These are phyloP conservation scores for Sclerurus mexicanus DNA, from an alignment of 2,113 vertebrate genomes.

Conservation along the genomic window DNA sequence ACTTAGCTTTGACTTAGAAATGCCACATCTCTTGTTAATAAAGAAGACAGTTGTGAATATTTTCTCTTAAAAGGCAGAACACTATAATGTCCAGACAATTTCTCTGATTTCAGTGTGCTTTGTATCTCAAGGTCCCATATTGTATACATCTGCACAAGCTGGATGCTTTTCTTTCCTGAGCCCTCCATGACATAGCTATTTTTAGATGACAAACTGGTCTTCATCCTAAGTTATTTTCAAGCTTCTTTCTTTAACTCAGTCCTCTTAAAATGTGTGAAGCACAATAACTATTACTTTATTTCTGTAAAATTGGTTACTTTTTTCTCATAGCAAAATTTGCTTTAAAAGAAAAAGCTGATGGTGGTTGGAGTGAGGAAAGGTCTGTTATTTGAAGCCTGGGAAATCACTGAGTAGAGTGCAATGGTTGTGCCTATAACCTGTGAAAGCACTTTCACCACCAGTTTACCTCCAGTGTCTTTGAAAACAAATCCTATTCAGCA, in stretches of 20 bases:
- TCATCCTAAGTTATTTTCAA: neutral
- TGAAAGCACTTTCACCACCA: neutral
- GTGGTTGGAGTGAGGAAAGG: neutral
- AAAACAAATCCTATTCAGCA: constrained; percentile 39
- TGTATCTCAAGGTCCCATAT: neutral
- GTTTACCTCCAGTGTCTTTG: constrained; percentile 12
- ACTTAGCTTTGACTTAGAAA: neutral
- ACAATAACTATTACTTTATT: neutral
- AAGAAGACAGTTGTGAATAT: neutral
- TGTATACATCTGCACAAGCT: neutral
- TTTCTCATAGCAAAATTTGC: neutral
- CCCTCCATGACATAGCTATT: neutral
- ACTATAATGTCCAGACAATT: neutral
- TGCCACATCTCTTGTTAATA: neutral
- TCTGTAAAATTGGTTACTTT: neutral
- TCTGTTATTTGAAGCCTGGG: neutral
- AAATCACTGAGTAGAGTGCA: neutral
- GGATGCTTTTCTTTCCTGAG: neutral
- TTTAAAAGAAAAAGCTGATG: neutral
- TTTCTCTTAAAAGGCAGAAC: neutral
- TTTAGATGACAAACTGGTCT: neutral
- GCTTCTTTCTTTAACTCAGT: neutral
- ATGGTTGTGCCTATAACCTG: neutral
- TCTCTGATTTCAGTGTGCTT: neutral
- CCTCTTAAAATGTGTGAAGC: neutral